Evolutionary conservation across 2,797 vertebrate species (phyloP), one percentile per base, ranked within the genome.

Genomic region (Cossypha dichroa): DNA sequence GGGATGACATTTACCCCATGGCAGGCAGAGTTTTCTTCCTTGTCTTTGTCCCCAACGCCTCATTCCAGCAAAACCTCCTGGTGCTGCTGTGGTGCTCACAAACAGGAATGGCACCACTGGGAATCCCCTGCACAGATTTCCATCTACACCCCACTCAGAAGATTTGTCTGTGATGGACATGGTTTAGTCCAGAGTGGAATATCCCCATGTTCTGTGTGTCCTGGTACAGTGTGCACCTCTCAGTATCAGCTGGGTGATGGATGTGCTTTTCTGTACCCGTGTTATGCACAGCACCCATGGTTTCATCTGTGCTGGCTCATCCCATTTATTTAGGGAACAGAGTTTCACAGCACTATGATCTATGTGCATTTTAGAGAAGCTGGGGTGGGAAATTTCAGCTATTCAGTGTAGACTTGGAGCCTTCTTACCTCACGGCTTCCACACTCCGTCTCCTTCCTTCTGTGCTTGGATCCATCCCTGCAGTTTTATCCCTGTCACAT

Each of bases 1-100:
- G 16, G 10, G 10, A 11, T 56, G 28, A 69, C 19, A 33, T 38
- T 41, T 67, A 46, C 21, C 13, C 19, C 0, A 0, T 10, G 62
- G 9, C 23, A 83, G 58, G 11, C 12, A 49, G 26, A 1, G 0
- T 68, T 81, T 54, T 15, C 13, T 59, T 26, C 43, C 48, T 43
- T 21, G 11, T 70, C 43, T 66, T 79, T 83, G 12, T 7, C 14
- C 18, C 19, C 16, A 33, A 16, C 1, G 1, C 9, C 5, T 34
- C 49, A 3, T 64, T 68, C 36, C 60, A 59, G 21, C 0, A 4
- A 22, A 48, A 29, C 13, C 46, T 91, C 15, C 48, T 70, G n/a
- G 16, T 55, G 28, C 13, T 77, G 56, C 48, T 55, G 60, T 52
- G 33, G 5, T 33, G 25, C 36, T 70, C 60, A 36, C 26, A 55